These are phyloP conservation scores for Aptenodytes patagonicus DNA, from an alignment of 2,113 vertebrate species.

Conservation along the genomic window DNA sequence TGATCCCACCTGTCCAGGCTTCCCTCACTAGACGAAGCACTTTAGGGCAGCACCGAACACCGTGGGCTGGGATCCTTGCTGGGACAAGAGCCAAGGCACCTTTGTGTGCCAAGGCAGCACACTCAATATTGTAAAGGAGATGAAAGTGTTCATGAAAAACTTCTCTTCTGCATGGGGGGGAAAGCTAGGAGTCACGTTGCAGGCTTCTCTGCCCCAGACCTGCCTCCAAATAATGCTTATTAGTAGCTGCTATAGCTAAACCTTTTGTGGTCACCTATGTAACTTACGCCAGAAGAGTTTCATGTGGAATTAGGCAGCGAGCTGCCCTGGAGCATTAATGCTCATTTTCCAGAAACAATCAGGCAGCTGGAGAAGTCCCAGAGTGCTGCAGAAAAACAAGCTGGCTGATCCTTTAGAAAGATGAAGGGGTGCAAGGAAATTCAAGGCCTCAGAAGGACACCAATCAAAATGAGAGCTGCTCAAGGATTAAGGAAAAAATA, in stretches of 20 bases:
- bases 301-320: background rate
- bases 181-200: background rate
- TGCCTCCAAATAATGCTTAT: background rate
- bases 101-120: background rate
- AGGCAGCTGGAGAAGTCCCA: background rate
- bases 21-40: background rate
- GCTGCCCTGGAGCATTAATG: background rate
- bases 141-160: background rate
- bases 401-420: background rate
- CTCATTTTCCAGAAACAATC: background rate
- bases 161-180: background rate
- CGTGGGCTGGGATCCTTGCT: accelerated
- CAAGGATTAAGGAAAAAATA: background rate
- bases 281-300: background rate
- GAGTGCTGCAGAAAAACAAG: background rate
- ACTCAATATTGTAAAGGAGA: background rate
- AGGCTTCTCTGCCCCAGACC: background rate
- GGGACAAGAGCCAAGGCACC: background rate
- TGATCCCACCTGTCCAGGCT: background rate
- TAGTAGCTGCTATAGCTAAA: background rate
- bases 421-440: background rate
- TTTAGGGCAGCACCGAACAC: background rate
- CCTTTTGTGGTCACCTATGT: background rate
- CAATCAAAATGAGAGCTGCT: background rate
- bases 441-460: background rate